phyloP scores from a whole-genome alignment of 1,140 invertebrate genomes.

The Drosophila nigromelanica region DNA sequence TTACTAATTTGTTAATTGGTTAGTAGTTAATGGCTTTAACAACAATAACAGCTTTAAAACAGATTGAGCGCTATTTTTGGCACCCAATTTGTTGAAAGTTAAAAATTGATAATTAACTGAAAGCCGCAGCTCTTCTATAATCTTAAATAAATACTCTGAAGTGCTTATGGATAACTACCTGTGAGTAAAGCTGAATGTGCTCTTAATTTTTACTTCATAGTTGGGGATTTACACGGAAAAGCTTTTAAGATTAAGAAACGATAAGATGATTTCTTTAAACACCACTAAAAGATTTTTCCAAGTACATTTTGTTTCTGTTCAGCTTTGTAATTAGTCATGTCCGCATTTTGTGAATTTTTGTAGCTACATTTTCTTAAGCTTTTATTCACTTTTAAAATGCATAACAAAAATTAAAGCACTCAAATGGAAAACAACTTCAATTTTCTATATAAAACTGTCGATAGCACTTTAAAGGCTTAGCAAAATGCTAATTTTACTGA shows the following conservation, averaged over 20 bases:
- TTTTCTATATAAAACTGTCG: background rate
- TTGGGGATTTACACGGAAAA: constrained; percentile 8
- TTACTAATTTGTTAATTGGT: constrained; percentile 45
- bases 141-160: background rate
- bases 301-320: background rate
- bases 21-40: constrained; percentile 20
- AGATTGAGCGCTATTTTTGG: constrained; percentile 17
- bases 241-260: constrained; percentile 38
- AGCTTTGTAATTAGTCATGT: background rate
- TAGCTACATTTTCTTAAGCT: background rate
- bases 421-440: background rate
- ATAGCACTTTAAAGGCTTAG: constrained; percentile 39
- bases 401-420: constrained; percentile 6
- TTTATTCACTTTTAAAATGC: constrained; percentile 1
- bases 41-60: constrained; percentile 21
- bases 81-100: constrained; percentile 14
- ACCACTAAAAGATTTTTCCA: background rate
- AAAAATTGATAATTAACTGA: constrained; percentile 6
- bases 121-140: background rate
- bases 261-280: constrained; percentile 10
- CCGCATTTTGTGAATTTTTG: background rate
- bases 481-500: constrained; percentile 14
- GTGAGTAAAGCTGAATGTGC: background rate
- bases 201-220: background rate
- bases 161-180: background rate